These are phyloP conservation scores for Squalus acanthias DNA, from an alignment of 2,797 vertebrate species.

Conservation along the genomic window DNA sequence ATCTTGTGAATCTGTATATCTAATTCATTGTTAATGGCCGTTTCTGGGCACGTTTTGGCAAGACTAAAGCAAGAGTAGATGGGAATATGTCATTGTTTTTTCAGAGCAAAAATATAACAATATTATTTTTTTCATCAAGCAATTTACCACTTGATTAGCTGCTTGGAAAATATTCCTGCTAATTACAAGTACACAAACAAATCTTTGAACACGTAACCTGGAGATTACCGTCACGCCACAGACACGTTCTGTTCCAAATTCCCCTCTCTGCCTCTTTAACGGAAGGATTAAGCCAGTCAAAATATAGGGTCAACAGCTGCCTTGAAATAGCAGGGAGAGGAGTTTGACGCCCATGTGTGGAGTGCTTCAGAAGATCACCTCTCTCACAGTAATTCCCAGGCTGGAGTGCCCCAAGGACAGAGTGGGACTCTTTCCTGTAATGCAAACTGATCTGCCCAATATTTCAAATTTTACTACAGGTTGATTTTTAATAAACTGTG, in stretches of 20 bases:
- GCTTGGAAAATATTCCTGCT: not conserved
- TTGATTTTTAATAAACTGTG: too few relatives aligned
- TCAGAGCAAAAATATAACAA: not conserved
- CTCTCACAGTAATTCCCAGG: not conserved
- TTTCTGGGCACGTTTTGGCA: not conserved
- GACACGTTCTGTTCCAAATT: not conserved
- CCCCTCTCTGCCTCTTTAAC: not conserved
- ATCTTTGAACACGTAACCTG: too few relatives aligned
- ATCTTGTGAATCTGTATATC: not conserved
- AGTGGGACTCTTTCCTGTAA: not conserved
- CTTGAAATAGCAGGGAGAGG: not conserved
- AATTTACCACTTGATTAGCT: not conserved
- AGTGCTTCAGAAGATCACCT: not conserved
- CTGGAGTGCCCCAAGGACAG: not conserved
- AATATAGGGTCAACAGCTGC: not conserved
- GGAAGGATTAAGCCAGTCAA: not conserved
- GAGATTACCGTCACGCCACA: not conserved
- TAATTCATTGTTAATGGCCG: conserved; percentile 11
- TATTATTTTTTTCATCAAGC: not conserved
- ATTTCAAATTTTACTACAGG: not conserved
- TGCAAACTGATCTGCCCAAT: not conserved
- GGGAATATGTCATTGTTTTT: not conserved
- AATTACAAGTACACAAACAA: not conserved
- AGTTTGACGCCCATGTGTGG: not conserved
- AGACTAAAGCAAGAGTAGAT: not conserved